Base-by-base conservation (phyloP, 2,113 vertebrate genomes). In the Rhabdornis inornatus region DNA sequence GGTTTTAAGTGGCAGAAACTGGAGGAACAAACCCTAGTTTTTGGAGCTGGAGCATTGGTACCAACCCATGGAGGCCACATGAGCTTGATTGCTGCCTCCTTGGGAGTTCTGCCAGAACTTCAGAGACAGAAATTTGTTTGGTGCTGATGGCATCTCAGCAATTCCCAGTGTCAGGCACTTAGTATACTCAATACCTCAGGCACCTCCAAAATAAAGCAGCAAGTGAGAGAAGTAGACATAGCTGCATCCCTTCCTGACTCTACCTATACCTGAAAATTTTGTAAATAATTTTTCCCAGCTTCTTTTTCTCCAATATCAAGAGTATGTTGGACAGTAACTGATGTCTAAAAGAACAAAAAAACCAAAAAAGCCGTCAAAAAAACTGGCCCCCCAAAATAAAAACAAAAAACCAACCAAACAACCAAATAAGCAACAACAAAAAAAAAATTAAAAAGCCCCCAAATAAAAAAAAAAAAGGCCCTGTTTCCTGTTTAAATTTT, bases 61-160 rank as follows among this genome's bases (percentile, higher is more conserved):
- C 7, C 2, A 3, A 7, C 33, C 33, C 27, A 28, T 80, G 53
- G 27, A 80, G 39, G n/a, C 22, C 45, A 74, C 59, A 74, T 25
- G 30, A 78, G 9, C n/a, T 88, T 66, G 50, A 47, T 5, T 72
- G 44, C 25, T 76, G 39, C 14, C 28, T 95, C 15, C 37, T 16
- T 90, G 12, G 7, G 33, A 80, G 22, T 42, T 93, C 59, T 83
- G 18, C 50, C 66, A 65, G 75, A 66, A 42, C 7, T 55, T 83
- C 7, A 18, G 42, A 57, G 49, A 24, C 20, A 70, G 30, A 74
- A 45, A 42, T 47, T 49, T 52, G 2, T 61, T 88, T 86, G 68
- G 33, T 12, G 12, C n/a, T n/a, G 11, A 19, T 1, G 1, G 19
- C 27, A 70, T 31, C 9, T 72, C 0, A 0, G 25, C 59, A 90